Evolutionary conservation across 2,888 invertebrate genomes (phyloP).

Genomic region (Sphinx pinastri): DNA sequence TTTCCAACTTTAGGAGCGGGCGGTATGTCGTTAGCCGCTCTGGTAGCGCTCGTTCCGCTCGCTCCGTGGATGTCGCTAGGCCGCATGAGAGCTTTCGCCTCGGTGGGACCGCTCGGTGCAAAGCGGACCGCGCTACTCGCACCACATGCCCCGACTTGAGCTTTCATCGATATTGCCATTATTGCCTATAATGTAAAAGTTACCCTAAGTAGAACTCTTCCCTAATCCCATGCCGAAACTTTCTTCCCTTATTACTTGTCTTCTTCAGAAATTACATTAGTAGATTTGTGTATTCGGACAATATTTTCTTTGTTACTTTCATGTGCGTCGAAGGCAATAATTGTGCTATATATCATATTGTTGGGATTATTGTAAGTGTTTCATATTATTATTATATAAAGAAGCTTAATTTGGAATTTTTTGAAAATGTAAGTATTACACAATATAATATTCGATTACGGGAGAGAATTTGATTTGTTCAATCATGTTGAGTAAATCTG

Average conservation of each 20-base stretch:
- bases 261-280: slow-evolving; percentile 50
- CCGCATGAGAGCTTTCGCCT: slow-evolving; percentile 72
- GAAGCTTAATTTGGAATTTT: not conserved
- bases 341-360: not conserved
- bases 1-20: slow-evolving; percentile 65
- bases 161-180: slow-evolving; percentile 67
- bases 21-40: slow-evolving; percentile 57
- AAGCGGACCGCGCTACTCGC: slow-evolving; percentile 54
- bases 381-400: not conserved
- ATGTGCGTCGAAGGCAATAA: not conserved
- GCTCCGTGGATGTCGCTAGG: slow-evolving; percentile 54
- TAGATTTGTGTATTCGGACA: slow-evolving; percentile 28
- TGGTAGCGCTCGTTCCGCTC: slow-evolving; percentile 55
- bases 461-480: not conserved
- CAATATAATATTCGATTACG: not conserved
- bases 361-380: slow-evolving; percentile 4
- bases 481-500: not conserved
- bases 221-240: slow-evolving; percentile 61
- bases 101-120: slow-evolving; percentile 55
- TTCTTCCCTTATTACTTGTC: slow-evolving; percentile 55
- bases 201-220: slow-evolving; percentile 65
- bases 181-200: slow-evolving; percentile 70
- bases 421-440: not conserved
- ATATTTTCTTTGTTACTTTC: not conserved
- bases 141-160: slow-evolving; percentile 55